phyloP scores from a whole-genome alignment of 2,888 invertebrate genomes.

The Platycheirus albimanus region DNA sequence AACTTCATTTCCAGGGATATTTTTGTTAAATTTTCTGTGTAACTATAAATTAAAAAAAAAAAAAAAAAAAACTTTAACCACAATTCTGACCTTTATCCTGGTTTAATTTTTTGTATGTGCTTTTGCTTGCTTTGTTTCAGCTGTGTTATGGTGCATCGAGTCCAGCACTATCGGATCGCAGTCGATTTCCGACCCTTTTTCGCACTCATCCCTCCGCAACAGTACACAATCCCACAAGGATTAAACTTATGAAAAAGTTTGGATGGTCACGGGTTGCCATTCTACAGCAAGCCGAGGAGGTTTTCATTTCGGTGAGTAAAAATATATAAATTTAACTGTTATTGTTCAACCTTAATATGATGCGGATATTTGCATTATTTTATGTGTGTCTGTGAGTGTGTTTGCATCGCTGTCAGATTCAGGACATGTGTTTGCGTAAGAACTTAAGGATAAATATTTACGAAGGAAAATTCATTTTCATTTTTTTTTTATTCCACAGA shows the following conservation, averaged over 20 bases:
- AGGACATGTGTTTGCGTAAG: slow-evolving; percentile 29
- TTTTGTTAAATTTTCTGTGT: background rate
- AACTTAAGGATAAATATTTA: slow-evolving; percentile 37
- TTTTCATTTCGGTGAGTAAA: slow-evolving; percentile 92
- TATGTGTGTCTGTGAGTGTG: background rate
- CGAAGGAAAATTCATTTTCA: slow-evolving; percentile 14
- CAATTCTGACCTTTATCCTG: slow-evolving; percentile 23
- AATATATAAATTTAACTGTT: slow-evolving; percentile 20
- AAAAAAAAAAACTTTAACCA: slow-evolving; percentile 3
- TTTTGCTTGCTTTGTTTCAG: no score
- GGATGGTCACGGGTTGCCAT: slow-evolving; percentile 99
- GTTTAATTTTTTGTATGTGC: slow-evolving; percentile 72
- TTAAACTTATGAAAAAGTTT: slow-evolving; percentile 98
- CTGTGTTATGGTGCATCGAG: slow-evolving; percentile 99
- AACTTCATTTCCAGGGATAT: background rate
- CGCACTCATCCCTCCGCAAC: slow-evolving; percentile 99
- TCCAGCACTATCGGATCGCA: slow-evolving; percentile 97
- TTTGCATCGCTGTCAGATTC: slow-evolving; percentile 17
- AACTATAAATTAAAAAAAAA: background rate
- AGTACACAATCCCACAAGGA: slow-evolving; percentile 98
- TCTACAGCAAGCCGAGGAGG: slow-evolving; percentile 99
- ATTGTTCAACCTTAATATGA: no score
- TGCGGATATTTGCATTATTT: background rate
- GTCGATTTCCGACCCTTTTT: slow-evolving; percentile 98
- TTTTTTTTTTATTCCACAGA: no score